A percentile compares a stretch with the other conserved stretches of the same genome.
phyloP scores from a whole-genome alignment of 2,113 vertebrate species.

The Phrynocephalus versicolor region DNA sequence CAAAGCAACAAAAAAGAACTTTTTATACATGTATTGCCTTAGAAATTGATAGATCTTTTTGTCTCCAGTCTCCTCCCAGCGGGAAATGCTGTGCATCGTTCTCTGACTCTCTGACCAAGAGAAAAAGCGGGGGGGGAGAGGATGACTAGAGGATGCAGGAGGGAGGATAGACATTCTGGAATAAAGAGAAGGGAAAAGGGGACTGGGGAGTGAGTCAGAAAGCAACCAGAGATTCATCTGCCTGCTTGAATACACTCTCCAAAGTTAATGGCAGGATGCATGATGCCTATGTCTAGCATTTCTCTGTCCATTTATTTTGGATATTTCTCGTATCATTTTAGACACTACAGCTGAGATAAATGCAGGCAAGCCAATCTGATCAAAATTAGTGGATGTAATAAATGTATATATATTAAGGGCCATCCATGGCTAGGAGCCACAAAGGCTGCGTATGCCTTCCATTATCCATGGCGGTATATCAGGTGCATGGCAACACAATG shows the following conservation, averaged over 20 bases:
- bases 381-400: too few relatives aligned
- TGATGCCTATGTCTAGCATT: too few relatives aligned
- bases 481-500: too few relatives aligned
- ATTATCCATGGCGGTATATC: too few relatives aligned
- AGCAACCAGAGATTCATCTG: not conserved
- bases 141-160: not conserved
- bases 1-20: constrained; percentile 33
- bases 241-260: not conserved
- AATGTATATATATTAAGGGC: too few relatives aligned
- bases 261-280: not conserved
- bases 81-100: constrained; percentile 29
- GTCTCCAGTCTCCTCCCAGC: constrained; percentile 51
- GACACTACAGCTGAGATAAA: too few relatives aligned
- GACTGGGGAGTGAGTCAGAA: not conserved
- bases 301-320: too few relatives aligned
- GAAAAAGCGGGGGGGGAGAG: constrained; percentile 9
- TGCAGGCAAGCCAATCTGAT: too few relatives aligned
- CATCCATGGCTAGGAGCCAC: too few relatives aligned
- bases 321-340: too few relatives aligned
- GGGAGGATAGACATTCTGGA: not conserved
- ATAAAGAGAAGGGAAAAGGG: not conserved
- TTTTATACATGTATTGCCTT: constrained; percentile 36
- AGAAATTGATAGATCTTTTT: constrained; percentile 55
- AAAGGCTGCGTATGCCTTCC: too few relatives aligned
- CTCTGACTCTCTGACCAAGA: constrained; percentile 36